Evolutionary conservation across 2,888 invertebrate genomes (phyloP), one percentile per base, ranked within the genome.

Genomic region (Drosophila pseudotakahashii): DNA sequence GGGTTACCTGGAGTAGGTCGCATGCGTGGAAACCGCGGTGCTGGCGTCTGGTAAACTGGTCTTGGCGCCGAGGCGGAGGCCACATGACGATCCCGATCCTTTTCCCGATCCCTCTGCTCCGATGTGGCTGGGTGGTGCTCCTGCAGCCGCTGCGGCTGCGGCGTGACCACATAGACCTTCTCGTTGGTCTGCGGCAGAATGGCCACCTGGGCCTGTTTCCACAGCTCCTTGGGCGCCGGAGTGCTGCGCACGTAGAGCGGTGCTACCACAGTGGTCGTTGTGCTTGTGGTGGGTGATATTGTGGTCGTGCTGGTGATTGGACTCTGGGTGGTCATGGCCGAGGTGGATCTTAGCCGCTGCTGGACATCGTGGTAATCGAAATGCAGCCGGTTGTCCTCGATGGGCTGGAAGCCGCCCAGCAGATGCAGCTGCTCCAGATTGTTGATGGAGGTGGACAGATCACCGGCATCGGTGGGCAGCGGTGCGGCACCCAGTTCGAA

Each of bases 81-180:
- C 37, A 76, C 80, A 9, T 42, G 58, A 4, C 75, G 66, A 1
- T 66, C 67, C 4, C 42, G 11, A 2, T 42, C 19, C 26, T 7
- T 6, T 26, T 26, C 26, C 26, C 26, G 26, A 26, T 57, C 47
- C 26, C 23, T 4, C 1, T 55, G 59, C 73, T 72, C 45, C 60
- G 10, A 23, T 9, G 44, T 51, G 55, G 19, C 19, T 19, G 19
- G 2, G 2, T 19, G 19, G 2, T 55, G 59, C 73, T 72, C 45
- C 60, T 75, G 85, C 54, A 78, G 83, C 2, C 75, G 62, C 2
- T 75, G 62, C 16, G 95, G 94, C 85, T 95, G 95, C 0, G 97
- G 96, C 4, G 97, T 97, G 0, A 97, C 96, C 1, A 97, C 96
- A 79, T 96, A 96, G 0, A 97, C 94, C 89, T 95, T 96, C 92